Evolutionary conservation across 2,888 invertebrate species (phyloP).

Genomic region (Lepidochrysops patricia): DNA sequence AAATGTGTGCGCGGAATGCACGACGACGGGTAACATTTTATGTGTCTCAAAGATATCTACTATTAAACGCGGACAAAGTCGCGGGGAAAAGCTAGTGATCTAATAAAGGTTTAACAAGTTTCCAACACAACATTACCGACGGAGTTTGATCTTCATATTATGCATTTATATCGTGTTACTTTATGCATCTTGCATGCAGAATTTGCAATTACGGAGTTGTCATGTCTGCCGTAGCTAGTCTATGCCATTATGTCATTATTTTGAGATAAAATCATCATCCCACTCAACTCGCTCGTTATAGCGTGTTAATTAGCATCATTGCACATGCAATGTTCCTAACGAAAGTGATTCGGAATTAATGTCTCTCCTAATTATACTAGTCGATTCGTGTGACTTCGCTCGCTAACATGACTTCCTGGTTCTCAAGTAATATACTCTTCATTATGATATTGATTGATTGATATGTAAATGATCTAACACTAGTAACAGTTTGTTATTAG

Average conservation of each 20-base stretch:
- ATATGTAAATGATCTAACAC: too few relatives aligned
- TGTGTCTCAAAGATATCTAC: too few relatives aligned
- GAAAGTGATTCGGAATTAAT: slow-evolving; percentile 14
- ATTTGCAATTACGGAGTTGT: slow-evolving; percentile 22
- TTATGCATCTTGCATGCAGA: slow-evolving; percentile 21
- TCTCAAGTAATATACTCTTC: too few relatives aligned
- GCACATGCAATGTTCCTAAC: slow-evolving; percentile 1
- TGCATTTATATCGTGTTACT: slow-evolving; percentile 13
- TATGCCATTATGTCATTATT: slow-evolving; percentile 28
- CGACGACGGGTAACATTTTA: neutral
- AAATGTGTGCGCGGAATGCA: too few relatives aligned
- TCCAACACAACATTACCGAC: neutral
- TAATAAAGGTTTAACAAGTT: neutral
- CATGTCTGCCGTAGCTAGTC: slow-evolving; percentile 29
- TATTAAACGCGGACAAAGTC: too few relatives aligned
- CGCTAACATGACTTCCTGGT: neutral
- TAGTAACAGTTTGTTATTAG: too few relatives aligned
- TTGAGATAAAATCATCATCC: slow-evolving; percentile 24
- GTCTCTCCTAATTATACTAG: slow-evolving; percentile 11
- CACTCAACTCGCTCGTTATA: slow-evolving; percentile 19
- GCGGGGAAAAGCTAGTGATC: neutral
- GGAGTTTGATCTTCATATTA: slow-evolving; percentile 3
- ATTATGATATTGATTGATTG: too few relatives aligned
- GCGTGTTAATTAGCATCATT: slow-evolving; percentile 25
- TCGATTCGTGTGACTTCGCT: neutral